Evolutionary conservation across 2,888 invertebrate genomes (phyloP).

Genomic region (Girardia tigrina): DNA sequence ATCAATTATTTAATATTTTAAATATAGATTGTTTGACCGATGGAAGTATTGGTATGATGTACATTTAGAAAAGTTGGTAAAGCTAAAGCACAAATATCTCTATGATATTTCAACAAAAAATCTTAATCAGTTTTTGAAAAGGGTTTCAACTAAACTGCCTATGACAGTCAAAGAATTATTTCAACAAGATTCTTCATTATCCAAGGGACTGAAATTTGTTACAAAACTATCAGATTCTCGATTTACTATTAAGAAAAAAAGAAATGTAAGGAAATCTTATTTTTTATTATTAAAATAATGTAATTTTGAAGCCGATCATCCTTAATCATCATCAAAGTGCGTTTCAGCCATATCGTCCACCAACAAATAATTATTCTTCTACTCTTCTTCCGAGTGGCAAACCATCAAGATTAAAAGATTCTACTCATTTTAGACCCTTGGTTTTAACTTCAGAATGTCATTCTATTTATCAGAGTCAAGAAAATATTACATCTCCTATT

Average conservation of each 20-base stretch:
- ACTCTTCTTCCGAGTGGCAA: neutral
- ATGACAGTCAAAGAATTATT: neutral
- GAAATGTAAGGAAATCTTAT: no score
- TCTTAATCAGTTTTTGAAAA: neutral
- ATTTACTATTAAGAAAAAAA: no score
- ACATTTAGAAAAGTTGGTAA: neutral
- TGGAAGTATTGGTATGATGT: conserved; percentile 15
- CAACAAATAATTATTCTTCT: neutral
- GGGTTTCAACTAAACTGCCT: neutral
- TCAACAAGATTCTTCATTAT: neutral
- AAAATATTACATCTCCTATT: neutral
- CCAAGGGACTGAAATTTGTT: neutral
- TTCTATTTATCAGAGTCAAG: neutral
- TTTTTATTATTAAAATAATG: no score
- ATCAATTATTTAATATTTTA: no score
- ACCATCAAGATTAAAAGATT: neutral
- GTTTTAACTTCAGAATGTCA: conserved; percentile 11
- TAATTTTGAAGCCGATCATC: neutral
- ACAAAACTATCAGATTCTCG: neutral
- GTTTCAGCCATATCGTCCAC: neutral
- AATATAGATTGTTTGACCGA: conserved; percentile 15
- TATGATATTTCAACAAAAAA: conserved; percentile 13
- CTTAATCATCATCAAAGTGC: neutral
- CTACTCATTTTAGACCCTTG: neutral
- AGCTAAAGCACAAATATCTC: neutral